Conservation (phyloP, 2,113 vertebrate species). For the Brienomyrus longianalis region DNA sequence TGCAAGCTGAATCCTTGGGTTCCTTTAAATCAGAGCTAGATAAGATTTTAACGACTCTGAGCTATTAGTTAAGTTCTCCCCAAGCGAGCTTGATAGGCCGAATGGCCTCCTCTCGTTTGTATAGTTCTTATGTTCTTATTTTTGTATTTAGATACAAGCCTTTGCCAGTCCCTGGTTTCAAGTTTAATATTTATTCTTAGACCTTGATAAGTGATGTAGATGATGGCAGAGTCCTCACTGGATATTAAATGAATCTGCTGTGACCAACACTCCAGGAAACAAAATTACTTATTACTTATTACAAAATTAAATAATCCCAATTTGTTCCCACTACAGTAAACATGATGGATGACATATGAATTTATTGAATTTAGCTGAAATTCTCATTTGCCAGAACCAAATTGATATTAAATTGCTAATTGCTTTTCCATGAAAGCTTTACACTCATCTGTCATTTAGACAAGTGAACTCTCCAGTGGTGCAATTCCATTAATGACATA, state of each 20-base stretch:
- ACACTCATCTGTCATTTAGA: neutral
- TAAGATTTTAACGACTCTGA: too few species aligned
- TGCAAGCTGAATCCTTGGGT: too few species aligned
- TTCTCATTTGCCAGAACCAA: neutral
- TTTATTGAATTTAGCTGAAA: neutral
- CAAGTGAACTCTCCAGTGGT: neutral
- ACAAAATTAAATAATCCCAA: neutral
- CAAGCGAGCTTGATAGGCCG: too few species aligned
- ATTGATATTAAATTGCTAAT: neutral
- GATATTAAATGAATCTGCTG: neutral
- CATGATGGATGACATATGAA: neutral
- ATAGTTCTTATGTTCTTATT: too few species aligned
- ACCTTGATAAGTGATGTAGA: neutral
- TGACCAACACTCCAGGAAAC: neutral
- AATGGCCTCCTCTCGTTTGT: too few species aligned
- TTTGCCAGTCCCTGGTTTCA: neutral
- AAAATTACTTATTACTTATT: slow-evolving; percentile 5
- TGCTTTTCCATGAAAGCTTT: neutral
- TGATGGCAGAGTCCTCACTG: neutral
- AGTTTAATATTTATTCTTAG: neutral
- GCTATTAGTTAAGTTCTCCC: too few species aligned
- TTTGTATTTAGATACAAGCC: neutral
- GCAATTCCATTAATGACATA: neutral
- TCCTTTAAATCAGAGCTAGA: too few species aligned
- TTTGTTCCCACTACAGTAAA: slow-evolving; percentile 1